A percentile compares a stretch with the other conserved stretches of the same genome.
Conservation (phyloP, 2,888 invertebrate genomes). For the Luperina testacea region DNA sequence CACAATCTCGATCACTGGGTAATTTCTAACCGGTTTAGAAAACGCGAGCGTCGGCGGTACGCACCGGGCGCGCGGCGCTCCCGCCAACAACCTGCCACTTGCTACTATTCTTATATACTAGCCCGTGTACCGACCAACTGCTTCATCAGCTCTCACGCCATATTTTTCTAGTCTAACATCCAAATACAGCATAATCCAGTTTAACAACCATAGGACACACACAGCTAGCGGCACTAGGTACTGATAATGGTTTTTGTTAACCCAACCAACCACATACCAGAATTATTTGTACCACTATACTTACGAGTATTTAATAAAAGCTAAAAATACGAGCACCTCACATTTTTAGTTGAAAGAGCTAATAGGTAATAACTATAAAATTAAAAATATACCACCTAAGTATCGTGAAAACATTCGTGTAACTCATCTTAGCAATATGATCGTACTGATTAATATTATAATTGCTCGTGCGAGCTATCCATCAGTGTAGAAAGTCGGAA, state of each 20-base stretch:
- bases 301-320: not conserved
- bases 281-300: not conserved
- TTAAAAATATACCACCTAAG: conserved; percentile 47
- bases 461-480: conserved; percentile 87
- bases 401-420: conserved; percentile 83
- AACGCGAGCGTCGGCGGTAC: conserved; percentile 79
- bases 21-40: conserved; percentile 91
- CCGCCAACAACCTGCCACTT: conserved; percentile 65
- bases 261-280: conserved; percentile 6
- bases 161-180: conserved; percentile 71
- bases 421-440: conserved; percentile 84
- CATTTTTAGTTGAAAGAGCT: conserved; percentile 17
- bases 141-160: conserved; percentile 81
- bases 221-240: not conserved
- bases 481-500: conserved; percentile 89
- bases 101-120: conserved; percentile 76
- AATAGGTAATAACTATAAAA: conserved; percentile 27
- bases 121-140: conserved; percentile 65
- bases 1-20: conserved; percentile 89
- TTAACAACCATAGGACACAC: conserved; percentile 15
- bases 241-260: conserved; percentile 19
- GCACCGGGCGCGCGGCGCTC: conserved; percentile 64
- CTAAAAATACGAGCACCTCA: not conserved
- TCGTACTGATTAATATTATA: conserved; percentile 90
- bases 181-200: conserved; percentile 70